phyloP scores from a whole-genome alignment of 2,888 invertebrate species.

The Lithophane socia region DNA sequence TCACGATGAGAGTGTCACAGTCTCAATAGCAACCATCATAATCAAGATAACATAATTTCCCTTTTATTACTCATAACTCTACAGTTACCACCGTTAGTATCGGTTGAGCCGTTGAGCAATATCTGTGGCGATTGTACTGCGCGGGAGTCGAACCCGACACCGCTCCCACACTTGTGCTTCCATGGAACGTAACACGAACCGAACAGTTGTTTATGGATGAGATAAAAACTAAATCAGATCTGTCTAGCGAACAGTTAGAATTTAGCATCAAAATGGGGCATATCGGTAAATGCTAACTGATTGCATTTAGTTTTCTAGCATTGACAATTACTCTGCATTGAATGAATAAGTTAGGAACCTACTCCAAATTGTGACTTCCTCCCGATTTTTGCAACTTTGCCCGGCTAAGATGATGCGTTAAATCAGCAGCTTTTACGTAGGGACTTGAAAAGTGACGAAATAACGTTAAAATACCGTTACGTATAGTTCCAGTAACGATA shows the following conservation, averaged over 20 bases:
- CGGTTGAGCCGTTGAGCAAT: conserved; percentile 57
- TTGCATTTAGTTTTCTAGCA: neutral
- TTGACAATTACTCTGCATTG: neutral
- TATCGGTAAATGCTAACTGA: neutral
- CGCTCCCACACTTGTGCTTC: conserved; percentile 77
- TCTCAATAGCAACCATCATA: neutral
- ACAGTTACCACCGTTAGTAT: conserved; percentile 59
- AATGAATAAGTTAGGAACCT: neutral
- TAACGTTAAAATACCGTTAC: no score
- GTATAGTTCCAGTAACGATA: no score
- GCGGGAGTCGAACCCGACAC: conserved; percentile 80
- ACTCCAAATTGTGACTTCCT: neutral
- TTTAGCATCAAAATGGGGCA: neutral
- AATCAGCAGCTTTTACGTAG: neutral
- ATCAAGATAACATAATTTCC: conserved; percentile 23
- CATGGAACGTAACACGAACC: conserved; percentile 72
- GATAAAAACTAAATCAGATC: conserved; percentile 53
- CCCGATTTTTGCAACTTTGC: neutral
- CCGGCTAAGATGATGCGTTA: no score
- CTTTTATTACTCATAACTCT: conserved; percentile 40
- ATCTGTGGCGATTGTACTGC: conserved; percentile 53
- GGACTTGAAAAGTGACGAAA: no score
- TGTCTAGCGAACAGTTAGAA: conserved; percentile 23
- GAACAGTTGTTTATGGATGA: conserved; percentile 45
- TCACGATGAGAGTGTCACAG: neutral